A percentile compares a stretch with the other conserved stretches of the same genome.
phyloP scores from a whole-genome alignment of 2,113 vertebrate species.

The Nanger granti region DNA sequence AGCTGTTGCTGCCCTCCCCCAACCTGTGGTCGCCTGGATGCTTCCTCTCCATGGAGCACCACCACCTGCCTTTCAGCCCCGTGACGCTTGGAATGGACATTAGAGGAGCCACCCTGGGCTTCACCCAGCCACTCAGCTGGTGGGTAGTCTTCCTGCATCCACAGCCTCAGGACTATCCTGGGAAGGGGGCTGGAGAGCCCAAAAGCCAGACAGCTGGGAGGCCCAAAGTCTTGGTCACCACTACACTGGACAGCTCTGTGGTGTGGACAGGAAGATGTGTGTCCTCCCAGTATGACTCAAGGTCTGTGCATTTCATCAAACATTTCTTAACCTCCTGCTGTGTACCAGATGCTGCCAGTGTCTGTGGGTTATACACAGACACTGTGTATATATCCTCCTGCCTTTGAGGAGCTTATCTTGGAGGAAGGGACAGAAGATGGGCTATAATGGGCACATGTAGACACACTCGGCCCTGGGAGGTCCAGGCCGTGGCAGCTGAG shows the following conservation, averaged over 20 bases:
- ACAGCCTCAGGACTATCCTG: neutral
- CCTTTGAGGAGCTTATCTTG: neutral
- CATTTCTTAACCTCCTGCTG: neutral
- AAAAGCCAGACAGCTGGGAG: neutral
- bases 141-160: neutral
- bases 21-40: neutral
- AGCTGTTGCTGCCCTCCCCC: neutral
- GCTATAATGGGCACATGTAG: neutral
- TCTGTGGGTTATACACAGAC: neutral
- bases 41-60: neutral
- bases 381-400: neutral
- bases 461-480: neutral
- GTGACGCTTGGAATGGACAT: fast-evolving
- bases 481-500: neutral
- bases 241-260: fast-evolving
- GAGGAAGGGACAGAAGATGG: neutral
- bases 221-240: fast-evolving
- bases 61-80: neutral
- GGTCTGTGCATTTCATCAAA: neutral
- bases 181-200: neutral
- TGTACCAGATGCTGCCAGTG: neutral
- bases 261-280: neutral
- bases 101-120: neutral
- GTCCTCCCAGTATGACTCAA: neutral
- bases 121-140: neutral